These are phyloP conservation scores for Drosophila parvula DNA, from an alignment of 1,140 invertebrate species.

Conservation along the genomic window DNA sequence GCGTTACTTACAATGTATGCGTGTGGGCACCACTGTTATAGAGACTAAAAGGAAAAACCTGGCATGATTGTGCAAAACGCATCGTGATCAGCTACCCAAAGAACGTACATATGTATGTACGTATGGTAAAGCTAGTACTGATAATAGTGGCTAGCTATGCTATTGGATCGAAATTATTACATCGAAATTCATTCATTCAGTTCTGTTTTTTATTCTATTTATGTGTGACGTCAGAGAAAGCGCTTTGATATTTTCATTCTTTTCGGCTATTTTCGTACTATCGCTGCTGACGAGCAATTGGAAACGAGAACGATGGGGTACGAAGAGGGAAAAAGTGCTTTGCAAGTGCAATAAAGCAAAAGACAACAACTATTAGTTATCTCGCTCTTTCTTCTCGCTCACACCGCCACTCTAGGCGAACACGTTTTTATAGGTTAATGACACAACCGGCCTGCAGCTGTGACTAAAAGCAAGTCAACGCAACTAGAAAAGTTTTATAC, in stretches of 20 bases:
- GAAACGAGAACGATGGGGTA: constrained; percentile 41
- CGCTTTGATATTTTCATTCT: constrained; percentile 29
- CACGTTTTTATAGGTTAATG: constrained; percentile 81
- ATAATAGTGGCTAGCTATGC: no score
- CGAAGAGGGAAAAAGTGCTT: constrained; percentile 25
- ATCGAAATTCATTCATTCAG: constrained; percentile 7
- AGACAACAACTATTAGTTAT: constrained; percentile 39
- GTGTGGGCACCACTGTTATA: no score
- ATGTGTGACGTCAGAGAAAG: constrained; percentile 17
- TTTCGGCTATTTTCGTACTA: constrained; percentile 68
- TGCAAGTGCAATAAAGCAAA: constrained; percentile 60
- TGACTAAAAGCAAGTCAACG: constrained; percentile 39
- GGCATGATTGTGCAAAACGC: not conserved
- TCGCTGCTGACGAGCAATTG: constrained; percentile 59
- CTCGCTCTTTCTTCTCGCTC: constrained; percentile 11
- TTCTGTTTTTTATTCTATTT: constrained; percentile 31
- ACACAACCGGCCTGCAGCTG: constrained; percentile 62
- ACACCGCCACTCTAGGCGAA: constrained; percentile 37
- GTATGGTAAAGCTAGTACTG: no score
- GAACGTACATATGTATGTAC: no score
- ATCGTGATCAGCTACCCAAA: not conserved
- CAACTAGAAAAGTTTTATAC: constrained; percentile 49
- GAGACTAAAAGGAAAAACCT: not conserved
- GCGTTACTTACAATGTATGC: no score
- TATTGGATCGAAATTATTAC: not conserved